phyloP scores from a whole-genome alignment of 2,888 invertebrate genomes.

The Drosophila acutilabella region DNA sequence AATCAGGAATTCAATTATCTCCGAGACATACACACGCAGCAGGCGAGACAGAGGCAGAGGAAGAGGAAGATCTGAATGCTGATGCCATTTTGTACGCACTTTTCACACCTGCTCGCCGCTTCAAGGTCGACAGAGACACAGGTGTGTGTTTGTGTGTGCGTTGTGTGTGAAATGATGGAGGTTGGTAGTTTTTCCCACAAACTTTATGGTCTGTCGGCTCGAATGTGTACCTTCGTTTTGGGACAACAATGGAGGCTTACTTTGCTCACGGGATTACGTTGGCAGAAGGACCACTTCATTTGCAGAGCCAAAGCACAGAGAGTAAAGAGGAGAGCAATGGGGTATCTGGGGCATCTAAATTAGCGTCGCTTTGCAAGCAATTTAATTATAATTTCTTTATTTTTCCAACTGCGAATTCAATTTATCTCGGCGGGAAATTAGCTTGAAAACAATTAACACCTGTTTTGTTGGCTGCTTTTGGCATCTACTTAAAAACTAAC shows the following conservation, averaged over 20 bases:
- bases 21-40: constrained; percentile 35
- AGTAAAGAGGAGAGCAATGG: not conserved
- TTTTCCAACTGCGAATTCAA: constrained; percentile 54
- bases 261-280: constrained; percentile 11
- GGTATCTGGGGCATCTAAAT: constrained; percentile 34
- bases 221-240: constrained; percentile 12
- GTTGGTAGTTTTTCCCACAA: constrained; percentile 36
- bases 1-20: constrained; percentile 79
- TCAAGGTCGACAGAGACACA: constrained; percentile 52
- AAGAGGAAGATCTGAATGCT: constrained; percentile 15
- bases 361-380: constrained; percentile 57
- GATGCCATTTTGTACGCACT: constrained; percentile 70
- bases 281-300: constrained; percentile 18
- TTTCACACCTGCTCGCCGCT: constrained; percentile 75
- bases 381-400: constrained; percentile 75
- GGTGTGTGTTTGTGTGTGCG: not conserved
- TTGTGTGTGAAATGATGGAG: not conserved
- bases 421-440: constrained; percentile 73
- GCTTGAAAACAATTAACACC: constrained; percentile 80
- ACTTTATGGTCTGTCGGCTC: constrained; percentile 56
- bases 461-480: constrained; percentile 72
- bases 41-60: not conserved
- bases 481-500: constrained; percentile 77
- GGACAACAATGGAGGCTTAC: constrained; percentile 13
- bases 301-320: not conserved